Conservation (phyloP, 2,888 invertebrate genomes). For the Physocephala rufipes region DNA sequence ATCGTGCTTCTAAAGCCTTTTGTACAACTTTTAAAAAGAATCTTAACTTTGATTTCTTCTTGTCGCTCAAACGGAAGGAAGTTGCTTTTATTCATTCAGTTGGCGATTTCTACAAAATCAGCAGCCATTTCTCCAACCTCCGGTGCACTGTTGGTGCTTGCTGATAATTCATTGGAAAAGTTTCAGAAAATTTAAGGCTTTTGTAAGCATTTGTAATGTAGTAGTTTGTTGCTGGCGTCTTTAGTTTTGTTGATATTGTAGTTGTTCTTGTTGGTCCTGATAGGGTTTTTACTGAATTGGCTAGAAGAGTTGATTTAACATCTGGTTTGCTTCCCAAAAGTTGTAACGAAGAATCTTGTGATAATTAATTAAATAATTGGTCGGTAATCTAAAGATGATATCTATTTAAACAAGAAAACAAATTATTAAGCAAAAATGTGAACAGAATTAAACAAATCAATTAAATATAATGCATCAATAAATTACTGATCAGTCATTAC, state of each 20-base stretch:
- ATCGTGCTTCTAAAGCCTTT: too few relatives aligned
- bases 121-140: neutral
- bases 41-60: too few relatives aligned
- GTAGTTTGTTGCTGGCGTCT: slow-evolving; percentile 5
- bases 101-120: slow-evolving; percentile 3
- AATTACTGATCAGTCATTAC: too few relatives aligned
- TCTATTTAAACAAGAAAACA: neutral
- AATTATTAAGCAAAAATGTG: neutral
- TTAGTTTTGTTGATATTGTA: neutral
- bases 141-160: slow-evolving; percentile 13
- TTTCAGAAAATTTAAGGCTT: slow-evolving; percentile 6
- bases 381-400: too few relatives aligned
- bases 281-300: slow-evolving; percentile 8
- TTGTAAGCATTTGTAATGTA: too few relatives aligned
- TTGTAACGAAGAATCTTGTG: slow-evolving; percentile 37
- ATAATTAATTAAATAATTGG: slow-evolving; percentile 41
- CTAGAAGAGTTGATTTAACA: slow-evolving; percentile 2
- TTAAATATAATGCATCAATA: slow-evolving; percentile 6
- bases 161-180: slow-evolving; percentile 32
- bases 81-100: too few relatives aligned
- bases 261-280: slow-evolving; percentile 9
- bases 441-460: neutral
- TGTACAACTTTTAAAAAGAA: too few relatives aligned
- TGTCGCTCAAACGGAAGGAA: too few relatives aligned
- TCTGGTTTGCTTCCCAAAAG: slow-evolving; percentile 10